A percentile compares a stretch with the other conserved stretches of the same genome.
phyloP scores from a whole-genome alignment of 1,140 invertebrate species.

The Philotrypesis tridentata region DNA sequence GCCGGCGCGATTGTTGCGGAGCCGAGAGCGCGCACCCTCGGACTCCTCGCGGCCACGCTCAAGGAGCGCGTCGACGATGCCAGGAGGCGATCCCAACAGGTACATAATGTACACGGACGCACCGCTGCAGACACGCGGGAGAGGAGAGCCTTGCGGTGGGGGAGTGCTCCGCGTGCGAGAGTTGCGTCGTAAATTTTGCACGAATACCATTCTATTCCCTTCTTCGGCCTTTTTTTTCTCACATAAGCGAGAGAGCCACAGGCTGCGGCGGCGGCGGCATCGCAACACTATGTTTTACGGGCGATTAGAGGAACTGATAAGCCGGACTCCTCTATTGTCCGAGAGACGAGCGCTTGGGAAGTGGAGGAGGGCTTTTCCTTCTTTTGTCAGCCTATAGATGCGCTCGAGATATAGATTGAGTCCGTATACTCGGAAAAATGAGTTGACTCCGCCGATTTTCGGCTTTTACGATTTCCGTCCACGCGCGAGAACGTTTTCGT shows the following conservation, averaged over 20 bases:
- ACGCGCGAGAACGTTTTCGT: no score
- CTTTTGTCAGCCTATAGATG: no score
- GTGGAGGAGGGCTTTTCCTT: neutral
- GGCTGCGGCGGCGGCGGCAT: neutral
- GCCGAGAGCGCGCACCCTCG: neutral
- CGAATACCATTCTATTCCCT: neutral
- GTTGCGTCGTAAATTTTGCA: neutral
- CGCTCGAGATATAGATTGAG: no score
- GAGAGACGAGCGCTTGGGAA: neutral
- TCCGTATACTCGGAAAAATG: no score
- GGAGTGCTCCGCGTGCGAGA: no score
- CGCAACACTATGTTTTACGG: neutral
- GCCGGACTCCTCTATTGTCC: neutral
- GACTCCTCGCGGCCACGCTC: constrained; percentile 4
- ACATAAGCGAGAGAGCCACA: no score
- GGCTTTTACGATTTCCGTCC: no score
- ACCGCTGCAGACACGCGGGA: no score
- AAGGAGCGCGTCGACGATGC: constrained; percentile 3
- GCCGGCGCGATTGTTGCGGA: neutral
- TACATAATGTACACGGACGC: no score
- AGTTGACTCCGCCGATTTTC: no score
- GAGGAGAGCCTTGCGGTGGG: no score
- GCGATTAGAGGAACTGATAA: neutral
- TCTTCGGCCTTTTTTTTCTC: neutral
- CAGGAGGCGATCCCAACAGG: neutral